Base-by-base conservation (phyloP, 2,113 vertebrate genomes). In the Hippoglossus stenolepis region DNA sequence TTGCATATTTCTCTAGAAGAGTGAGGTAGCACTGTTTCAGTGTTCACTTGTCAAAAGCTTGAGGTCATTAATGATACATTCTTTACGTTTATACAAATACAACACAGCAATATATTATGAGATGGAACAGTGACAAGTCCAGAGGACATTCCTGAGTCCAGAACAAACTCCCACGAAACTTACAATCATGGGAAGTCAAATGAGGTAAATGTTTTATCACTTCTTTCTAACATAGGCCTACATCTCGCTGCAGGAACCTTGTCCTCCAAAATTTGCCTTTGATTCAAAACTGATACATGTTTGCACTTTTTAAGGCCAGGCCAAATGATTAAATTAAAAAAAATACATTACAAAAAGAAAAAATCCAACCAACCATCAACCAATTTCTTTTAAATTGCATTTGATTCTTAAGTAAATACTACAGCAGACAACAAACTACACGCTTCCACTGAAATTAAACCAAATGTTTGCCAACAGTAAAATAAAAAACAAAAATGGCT, bases 11-110 rank as follows among this genome's bases (percentile, higher is more conserved):
- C 67, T 84, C 77, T 59, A 58, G 49, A 75, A 73, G 70, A 85
- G 64, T 89, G 92, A 93, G 91, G 92, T 93, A 93, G 91, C 65
- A 81, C 73, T 57, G 68, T 86, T 90, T 90, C 87, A 90, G 89
- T 87, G 85, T 85, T 85, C 64, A 73, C 28, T 57, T 82, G 65
- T 80, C 65, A 66, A 66, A 77, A 83, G 65, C 53, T 49, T 84
- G 84, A 91, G 73, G 79, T 87, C 62, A 85, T 74, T 68, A 51
- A 65, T 11, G 31, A 71, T 87, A 93, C 81, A 91, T 89, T 91
- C 85, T 85, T 73, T 70, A 75, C n/a, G n/a, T 79, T 85, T 79
- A 84, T 73, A 84, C 74, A 80, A 87, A 87, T 23, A 85, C 76
- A 87, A 85, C 82, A 88, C 79, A 86, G 77, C 68, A 84, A 81